Base-by-base conservation (phyloP, 1,140 invertebrate genomes). In the Liolophura sinensis region DNA sequence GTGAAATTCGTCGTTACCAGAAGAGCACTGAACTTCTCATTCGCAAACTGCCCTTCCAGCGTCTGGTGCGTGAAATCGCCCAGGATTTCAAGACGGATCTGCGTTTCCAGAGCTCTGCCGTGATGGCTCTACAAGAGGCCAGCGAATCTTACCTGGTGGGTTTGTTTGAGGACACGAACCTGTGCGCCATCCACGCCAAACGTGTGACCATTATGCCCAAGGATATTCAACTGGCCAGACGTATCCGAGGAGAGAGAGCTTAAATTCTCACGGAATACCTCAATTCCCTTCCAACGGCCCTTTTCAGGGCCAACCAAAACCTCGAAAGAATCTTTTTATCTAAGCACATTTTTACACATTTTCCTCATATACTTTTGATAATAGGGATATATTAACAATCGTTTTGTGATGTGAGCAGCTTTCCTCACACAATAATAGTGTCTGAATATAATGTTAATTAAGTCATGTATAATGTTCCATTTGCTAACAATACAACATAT, bases 191-290 rank as follows among this genome's bases (percentile, higher is more conserved):
- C 91, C 92, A 78, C 79, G 93, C 93, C 70, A 96, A 95, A 84
- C 90, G 93, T 74, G 94, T 97, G 48, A 96, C 94, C 67, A 95
- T 97, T 77, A 95, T 95, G 93, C 93, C 93, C 57, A 96, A 95
- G 86, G 94, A 96, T 79, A 95, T 97, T 75, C 94, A 96, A 70
- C 62, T 82, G 54, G 81, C 80, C 1, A 59, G 76, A 25, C 58
- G 79, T 51, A 76, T 83, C 24, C 68, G 79, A 18, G 80, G 82
- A 20, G 71, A 77, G 58, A 54, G 68, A 20, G 67, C 74, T 59
- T 72, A 77, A 65, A 55, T n/a, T 40, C 31, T 40, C 31, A 40
- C 9, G 31, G 31, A 93, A 93, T 70, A 91, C 91, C 68, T 24
- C 65, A 68, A 4, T 48, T 58, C 52, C 54, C 20, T 20, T 20